Evolutionary conservation across 2,888 invertebrate genomes (phyloP).

Genomic region (Notodonta dromedarius): DNA sequence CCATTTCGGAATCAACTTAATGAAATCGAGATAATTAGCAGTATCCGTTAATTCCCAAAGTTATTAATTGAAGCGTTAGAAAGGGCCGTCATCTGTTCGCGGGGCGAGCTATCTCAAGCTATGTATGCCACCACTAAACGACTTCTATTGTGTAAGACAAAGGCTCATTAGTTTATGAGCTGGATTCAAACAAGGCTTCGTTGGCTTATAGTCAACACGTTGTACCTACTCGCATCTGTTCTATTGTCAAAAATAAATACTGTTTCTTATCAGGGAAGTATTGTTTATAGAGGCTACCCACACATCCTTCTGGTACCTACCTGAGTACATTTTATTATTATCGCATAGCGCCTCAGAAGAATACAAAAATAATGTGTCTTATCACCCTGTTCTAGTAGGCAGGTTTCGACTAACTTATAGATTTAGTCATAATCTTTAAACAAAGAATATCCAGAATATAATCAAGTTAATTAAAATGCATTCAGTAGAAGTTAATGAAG

Average conservation of each 20-base stretch:
- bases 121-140: slow-evolving; percentile 35
- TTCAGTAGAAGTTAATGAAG: background rate
- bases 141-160: slow-evolving; percentile 52
- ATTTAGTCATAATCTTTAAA: too few species aligned
- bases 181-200: slow-evolving; percentile 35
- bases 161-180: slow-evolving; percentile 51
- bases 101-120: slow-evolving; percentile 42
- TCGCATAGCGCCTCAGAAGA: too few species aligned
- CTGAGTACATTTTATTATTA: too few species aligned
- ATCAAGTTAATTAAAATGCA: background rate
- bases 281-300: background rate
- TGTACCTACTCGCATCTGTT: slow-evolving; percentile 3
- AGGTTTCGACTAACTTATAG: too few species aligned
- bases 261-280: background rate
- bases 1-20: slow-evolving; percentile 56
- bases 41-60: slow-evolving; percentile 76
- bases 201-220: slow-evolving; percentile 12
- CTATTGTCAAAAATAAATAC: background rate
- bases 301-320: too few species aligned
- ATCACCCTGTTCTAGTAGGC: too few species aligned
- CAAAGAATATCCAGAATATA: too few species aligned
- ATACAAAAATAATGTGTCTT: too few species aligned
- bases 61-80: slow-evolving; percentile 78
- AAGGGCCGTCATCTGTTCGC: slow-evolving; percentile 70
- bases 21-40: slow-evolving; percentile 75